Evolutionary conservation across 2,113 vertebrate genomes (phyloP).

Genomic region (Todiramphus saurophagus): DNA sequence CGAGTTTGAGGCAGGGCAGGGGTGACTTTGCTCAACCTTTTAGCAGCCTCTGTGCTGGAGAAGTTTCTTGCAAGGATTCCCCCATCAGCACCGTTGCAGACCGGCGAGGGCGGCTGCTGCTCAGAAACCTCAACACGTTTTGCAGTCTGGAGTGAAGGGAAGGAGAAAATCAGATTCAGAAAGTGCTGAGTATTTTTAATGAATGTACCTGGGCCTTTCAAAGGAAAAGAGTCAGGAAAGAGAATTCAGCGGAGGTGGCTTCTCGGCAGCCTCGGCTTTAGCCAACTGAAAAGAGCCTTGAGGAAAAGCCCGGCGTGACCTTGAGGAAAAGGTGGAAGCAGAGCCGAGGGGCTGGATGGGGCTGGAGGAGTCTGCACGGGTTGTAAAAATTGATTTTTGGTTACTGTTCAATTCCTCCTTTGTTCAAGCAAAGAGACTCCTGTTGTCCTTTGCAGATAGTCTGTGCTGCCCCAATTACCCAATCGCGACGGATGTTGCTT

Average conservation of each 20-base stretch:
- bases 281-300: background rate
- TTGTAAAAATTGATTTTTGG: background rate
- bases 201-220: background rate
- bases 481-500: background rate
- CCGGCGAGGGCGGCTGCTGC: background rate
- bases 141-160: background rate
- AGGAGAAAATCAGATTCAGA: background rate
- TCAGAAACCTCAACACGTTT: background rate
- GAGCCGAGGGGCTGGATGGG: background rate
- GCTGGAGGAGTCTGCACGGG: background rate
- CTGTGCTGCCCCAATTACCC: background rate
- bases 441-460: background rate
- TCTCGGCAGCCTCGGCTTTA: background rate
- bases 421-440: background rate
- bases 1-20: background rate
- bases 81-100: background rate
- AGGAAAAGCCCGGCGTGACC: background rate
- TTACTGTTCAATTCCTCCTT: background rate
- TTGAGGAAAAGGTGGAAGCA: background rate
- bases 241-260: background rate
- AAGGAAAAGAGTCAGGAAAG: background rate
- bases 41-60: background rate
- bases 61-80: background rate
- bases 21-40: background rate
- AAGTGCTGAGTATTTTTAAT: background rate